phyloP scores from a whole-genome alignment of 2,888 invertebrate genomes.

The Troglohyphantes excavatus region DNA sequence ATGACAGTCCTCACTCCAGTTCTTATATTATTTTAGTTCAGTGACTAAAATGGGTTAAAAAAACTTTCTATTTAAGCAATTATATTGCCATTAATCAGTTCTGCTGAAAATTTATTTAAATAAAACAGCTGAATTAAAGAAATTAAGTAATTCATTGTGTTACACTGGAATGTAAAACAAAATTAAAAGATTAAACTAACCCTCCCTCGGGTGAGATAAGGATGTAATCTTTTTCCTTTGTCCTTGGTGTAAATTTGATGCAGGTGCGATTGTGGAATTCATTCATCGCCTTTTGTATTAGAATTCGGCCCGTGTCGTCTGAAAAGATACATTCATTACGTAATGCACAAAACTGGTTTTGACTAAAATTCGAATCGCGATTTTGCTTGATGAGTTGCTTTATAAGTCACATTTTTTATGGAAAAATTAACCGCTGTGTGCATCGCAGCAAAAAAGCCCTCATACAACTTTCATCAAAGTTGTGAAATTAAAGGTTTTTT shows the following conservation, averaged over 20 bases:
- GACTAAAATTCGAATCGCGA: too few species aligned
- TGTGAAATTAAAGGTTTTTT: too few species aligned
- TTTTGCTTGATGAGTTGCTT: too few species aligned
- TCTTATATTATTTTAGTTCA: too few species aligned
- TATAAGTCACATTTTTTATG: too few species aligned
- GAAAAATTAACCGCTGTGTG: too few species aligned
- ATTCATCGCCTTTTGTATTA: constrained; percentile 85
- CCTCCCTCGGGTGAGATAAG: constrained; percentile 84
- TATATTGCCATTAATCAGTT: background rate
- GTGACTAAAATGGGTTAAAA: too few species aligned
- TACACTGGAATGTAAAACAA: background rate
- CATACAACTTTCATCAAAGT: too few species aligned
- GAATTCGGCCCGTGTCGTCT: constrained; percentile 28
- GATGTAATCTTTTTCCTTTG: constrained; percentile 86
- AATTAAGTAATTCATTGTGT: background rate
- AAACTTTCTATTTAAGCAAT: background rate
- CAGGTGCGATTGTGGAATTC: constrained; percentile 87
- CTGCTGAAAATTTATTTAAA: background rate
- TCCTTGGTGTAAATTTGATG: constrained; percentile 86
- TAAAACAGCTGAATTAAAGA: background rate
- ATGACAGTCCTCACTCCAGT: too few species aligned
- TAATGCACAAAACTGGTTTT: too few species aligned
- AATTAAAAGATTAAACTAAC: background rate
- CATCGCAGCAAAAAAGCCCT: too few species aligned
- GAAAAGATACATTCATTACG: background rate